phyloP scores from a whole-genome alignment of 1,140 invertebrate genomes.

The Lysiphlebus fabarum region DNA sequence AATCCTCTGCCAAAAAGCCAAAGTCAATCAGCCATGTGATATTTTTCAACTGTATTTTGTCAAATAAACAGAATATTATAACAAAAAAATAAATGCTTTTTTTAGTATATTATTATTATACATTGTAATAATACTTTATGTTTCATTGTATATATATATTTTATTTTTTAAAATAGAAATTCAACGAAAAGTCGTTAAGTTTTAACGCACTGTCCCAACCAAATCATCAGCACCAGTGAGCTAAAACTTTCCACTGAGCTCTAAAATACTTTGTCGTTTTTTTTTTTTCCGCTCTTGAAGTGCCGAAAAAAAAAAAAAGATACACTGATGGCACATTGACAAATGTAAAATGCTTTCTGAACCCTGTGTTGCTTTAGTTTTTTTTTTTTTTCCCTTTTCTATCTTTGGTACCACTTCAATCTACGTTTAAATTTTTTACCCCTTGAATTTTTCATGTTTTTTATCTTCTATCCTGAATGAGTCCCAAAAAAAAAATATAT shows the following conservation, averaged over 20 bases:
- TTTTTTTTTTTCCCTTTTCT: constrained; percentile 3
- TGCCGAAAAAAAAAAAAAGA: neutral
- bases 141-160: neutral
- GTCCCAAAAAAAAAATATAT: no score
- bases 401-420: neutral
- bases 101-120: no score
- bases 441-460: no score
- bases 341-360: constrained; percentile 18
- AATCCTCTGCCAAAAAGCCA: no score
- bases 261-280: constrained; percentile 8
- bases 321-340: constrained; percentile 15
- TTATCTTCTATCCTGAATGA: no score
- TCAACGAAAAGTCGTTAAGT: constrained; percentile 11
- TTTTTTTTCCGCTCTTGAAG: constrained; percentile 5
- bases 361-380: neutral
- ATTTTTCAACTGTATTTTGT: no score
- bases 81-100: no score
- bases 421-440: neutral
- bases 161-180: neutral
- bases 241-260: constrained; percentile 7
- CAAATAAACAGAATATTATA: no score
- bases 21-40: no score
- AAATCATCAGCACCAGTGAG: constrained; percentile 4
- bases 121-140: no score
- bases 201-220: constrained; percentile 3